phyloP scores from a whole-genome alignment of 1,140 invertebrate genomes.

The Drosophila nebulosa region DNA sequence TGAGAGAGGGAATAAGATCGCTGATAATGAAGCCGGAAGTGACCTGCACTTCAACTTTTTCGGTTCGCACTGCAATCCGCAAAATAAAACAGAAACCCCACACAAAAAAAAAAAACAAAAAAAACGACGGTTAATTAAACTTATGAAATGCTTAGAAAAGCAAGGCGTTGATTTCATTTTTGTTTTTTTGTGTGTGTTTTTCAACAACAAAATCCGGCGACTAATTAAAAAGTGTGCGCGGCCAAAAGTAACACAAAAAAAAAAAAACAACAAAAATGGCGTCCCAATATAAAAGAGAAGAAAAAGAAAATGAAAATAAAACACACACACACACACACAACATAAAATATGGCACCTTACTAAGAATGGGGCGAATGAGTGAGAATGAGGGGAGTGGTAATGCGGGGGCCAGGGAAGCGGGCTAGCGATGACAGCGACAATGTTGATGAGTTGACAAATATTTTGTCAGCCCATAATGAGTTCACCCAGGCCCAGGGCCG shows the following conservation, averaged over 20 bases:
- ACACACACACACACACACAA: too few relatives aligned
- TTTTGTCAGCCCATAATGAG: conserved; percentile 75
- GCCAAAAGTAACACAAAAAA: conserved; percentile 44
- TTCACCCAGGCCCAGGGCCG: conserved; percentile 15
- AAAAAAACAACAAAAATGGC: conserved; percentile 44
- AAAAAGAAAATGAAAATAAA: conserved; percentile 7
- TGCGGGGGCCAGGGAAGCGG: not conserved
- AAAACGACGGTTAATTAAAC: conserved; percentile 67
- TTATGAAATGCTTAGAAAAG: conserved; percentile 64
- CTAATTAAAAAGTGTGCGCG: conserved; percentile 65
- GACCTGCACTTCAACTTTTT: conserved; percentile 59
- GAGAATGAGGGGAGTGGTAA: not conserved
- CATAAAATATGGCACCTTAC: conserved; percentile 33
- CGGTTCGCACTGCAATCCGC: conserved; percentile 6
- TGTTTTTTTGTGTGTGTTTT: not conserved
- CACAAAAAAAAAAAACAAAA: not conserved
- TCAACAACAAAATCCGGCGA: conserved; percentile 19
- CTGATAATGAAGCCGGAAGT: conserved; percentile 47
- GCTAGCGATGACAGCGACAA: conserved; percentile 23
- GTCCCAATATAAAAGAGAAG: not conserved
- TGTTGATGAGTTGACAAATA: conserved; percentile 78
- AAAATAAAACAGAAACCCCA: conserved; percentile 7
- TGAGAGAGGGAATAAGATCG: too few relatives aligned
- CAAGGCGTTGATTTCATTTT: not conserved
- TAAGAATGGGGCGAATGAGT: not conserved